Conservation (phyloP, 2,797 vertebrate species). For the Emydoidea blandingii region DNA sequence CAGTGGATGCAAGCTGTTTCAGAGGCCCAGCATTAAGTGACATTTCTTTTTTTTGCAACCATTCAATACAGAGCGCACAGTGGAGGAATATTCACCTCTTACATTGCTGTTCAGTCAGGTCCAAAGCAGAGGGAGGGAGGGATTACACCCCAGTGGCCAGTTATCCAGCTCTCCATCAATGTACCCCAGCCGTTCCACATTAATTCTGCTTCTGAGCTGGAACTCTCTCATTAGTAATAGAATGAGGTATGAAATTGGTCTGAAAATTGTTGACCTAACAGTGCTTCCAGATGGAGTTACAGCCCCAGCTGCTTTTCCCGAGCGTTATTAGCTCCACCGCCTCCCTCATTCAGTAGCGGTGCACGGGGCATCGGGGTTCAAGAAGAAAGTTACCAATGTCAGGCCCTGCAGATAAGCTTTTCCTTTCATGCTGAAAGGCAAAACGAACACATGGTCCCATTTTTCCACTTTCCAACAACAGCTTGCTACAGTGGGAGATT, state of each 20-base stretch:
- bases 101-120: background rate
- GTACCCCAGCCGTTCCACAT: fast-evolving
- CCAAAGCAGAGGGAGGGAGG: background rate
- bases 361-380: background rate
- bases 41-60: background rate
- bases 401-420: background rate
- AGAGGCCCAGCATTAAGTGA: background rate
- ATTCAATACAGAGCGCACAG: background rate
- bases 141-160: background rate
- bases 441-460: background rate
- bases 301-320: fast-evolving
- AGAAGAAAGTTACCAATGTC: background rate
- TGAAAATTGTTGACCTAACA: background rate
- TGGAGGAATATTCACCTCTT: background rate
- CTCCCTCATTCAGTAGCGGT: background rate
- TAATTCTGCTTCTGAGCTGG: background rate
- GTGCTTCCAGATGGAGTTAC: background rate
- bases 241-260: fast-evolving
- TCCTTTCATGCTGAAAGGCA: background rate
- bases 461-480: background rate
- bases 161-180: background rate
- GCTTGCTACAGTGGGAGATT: background rate
- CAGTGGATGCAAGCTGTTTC: no score
- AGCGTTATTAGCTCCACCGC: background rate
- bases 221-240: background rate